phyloP scores from a whole-genome alignment of 2,797 vertebrate species.

The Malacoraja senta region DNA sequence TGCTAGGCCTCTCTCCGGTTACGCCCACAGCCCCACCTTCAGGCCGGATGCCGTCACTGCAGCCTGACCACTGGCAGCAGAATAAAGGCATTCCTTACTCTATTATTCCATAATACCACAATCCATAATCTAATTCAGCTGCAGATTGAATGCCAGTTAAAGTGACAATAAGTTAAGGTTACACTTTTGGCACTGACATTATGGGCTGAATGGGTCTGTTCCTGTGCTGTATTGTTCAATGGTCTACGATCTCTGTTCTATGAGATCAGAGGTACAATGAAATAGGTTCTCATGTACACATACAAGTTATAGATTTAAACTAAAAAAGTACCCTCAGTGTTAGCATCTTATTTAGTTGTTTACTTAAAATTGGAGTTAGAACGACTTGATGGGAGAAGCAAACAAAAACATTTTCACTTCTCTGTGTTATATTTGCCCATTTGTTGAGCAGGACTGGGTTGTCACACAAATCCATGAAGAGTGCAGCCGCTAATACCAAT shows the following conservation, averaged over 20 bases:
- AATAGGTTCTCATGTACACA: not conserved
- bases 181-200: no score
- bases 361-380: not conserved
- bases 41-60: no score
- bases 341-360: not conserved
- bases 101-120: no score
- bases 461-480: not conserved
- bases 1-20: no score
- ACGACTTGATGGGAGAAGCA: not conserved
- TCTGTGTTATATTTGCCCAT: not conserved
- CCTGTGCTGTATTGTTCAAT: no score
- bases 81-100: no score
- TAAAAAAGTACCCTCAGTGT: not conserved
- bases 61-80: no score
- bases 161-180: no score
- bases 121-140: not conserved
- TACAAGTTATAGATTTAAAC: not conserved
- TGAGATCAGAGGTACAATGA: not conserved
- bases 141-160: not conserved
- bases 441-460: not conserved
- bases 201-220: no score
- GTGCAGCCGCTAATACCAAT: not conserved
- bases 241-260: no score
- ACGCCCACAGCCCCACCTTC: no score
- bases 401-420: not conserved